Evolutionary conservation across 2,888 invertebrate genomes (phyloP).

Genomic region (Smittia sp.): DNA sequence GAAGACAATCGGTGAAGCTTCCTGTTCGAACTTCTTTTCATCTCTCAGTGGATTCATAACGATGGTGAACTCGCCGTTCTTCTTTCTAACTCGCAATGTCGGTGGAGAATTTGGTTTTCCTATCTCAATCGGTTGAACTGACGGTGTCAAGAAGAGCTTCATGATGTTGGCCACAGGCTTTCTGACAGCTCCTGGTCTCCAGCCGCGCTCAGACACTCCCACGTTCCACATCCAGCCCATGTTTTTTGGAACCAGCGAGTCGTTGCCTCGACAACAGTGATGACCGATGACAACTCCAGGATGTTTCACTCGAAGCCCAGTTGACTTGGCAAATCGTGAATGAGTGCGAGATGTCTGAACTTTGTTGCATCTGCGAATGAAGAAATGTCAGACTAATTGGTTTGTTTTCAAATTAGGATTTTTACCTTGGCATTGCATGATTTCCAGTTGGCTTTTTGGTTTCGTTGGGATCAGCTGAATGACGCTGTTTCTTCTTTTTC

Average conservation of each 20-base stretch:
- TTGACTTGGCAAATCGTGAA: background rate
- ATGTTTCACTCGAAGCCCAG: constrained; percentile 45
- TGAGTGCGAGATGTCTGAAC: background rate
- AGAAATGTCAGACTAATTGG: background rate
- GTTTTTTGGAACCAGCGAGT: constrained; percentile 48
- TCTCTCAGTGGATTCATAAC: constrained; percentile 67
- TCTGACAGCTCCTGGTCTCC: constrained; percentile 51
- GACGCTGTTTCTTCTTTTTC: background rate
- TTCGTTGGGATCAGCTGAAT: background rate
- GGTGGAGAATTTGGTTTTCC: constrained; percentile 50
- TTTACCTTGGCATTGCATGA: background rate
- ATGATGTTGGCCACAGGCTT: constrained; percentile 50
- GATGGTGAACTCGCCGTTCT: constrained; percentile 63
- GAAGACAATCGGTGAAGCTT: constrained; percentile 62
- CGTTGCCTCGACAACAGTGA: constrained; percentile 56
- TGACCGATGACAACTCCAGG: constrained; percentile 58
- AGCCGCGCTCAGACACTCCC: constrained; percentile 46
- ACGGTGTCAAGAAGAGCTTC: constrained; percentile 41
- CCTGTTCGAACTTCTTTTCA: background rate
- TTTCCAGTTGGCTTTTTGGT: background rate
- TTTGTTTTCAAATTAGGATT: background rate
- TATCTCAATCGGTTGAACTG: background rate
- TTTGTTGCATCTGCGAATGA: constrained; percentile 13
- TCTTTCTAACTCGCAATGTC: constrained; percentile 63
- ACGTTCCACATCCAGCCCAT: constrained; percentile 53